Conservation (phyloP, 2,797 vertebrate species). For the Coregonus ussuriensis region DNA sequence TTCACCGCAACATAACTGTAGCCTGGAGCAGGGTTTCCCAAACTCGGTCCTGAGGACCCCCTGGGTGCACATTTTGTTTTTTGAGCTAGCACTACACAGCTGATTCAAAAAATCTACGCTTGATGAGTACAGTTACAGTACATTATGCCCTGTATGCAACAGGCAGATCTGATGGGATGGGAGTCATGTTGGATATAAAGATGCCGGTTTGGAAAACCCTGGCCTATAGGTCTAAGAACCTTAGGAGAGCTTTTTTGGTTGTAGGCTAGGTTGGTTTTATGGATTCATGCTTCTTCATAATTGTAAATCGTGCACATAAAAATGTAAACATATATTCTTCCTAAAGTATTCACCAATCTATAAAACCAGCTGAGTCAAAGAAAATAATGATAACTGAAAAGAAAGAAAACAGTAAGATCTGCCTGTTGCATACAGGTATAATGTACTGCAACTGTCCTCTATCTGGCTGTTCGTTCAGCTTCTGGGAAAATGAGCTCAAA, state of each 20-base stretch:
- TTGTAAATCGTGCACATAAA: no score
- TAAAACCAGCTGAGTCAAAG: not conserved
- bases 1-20: not conserved
- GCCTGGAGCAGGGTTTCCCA: no score
- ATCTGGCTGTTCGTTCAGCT: not conserved
- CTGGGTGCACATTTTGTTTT: no score
- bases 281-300: not conserved
- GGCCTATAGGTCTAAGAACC: not conserved
- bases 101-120: no score
- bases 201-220: no score
- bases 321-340: no score
- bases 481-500: not conserved
- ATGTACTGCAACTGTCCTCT: not conserved
- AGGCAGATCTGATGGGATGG: not conserved
- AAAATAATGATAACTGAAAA: not conserved
- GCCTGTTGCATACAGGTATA: not conserved
- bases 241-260: not conserved
- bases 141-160: no score
- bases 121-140: no score
- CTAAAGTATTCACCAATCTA: no score
- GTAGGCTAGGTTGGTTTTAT: not conserved
- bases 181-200: no score
- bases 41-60: no score
- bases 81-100: no score
- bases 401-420: not conserved